A percentile compares a stretch with the other conserved stretches of the same genome.
phyloP scores from a whole-genome alignment of 2,113 vertebrate species.

The Sinocyclocheilus rhinocerous region DNA sequence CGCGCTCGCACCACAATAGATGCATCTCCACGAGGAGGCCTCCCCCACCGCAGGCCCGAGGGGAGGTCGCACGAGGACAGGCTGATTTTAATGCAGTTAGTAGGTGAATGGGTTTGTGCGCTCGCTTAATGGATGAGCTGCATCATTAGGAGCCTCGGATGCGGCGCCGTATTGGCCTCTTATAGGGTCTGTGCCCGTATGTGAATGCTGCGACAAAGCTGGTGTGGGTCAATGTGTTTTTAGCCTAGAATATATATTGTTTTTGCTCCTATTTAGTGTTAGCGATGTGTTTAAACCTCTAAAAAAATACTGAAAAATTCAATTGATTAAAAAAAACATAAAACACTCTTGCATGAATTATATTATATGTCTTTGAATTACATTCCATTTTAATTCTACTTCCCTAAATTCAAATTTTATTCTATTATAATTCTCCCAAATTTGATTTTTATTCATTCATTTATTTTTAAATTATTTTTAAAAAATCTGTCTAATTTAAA shows the following conservation, averaged over 20 bases:
- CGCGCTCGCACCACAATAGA: slow-evolving; percentile 53
- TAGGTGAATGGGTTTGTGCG: slow-evolving; percentile 49
- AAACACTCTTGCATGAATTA: too few species aligned
- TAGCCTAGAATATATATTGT: background rate
- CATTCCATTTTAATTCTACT: background rate
- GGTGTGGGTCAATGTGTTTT: background rate
- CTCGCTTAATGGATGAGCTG: slow-evolving; percentile 43
- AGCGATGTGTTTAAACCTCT: background rate
- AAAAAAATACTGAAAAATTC: background rate
- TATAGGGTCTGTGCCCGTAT: background rate
- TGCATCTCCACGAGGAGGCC: slow-evolving; percentile 13
- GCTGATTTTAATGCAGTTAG: slow-evolving; percentile 45
- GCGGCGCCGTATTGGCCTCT: background rate
- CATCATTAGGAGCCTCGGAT: slow-evolving; percentile 18
- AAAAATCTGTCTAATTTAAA: too few species aligned
- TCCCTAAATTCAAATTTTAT: background rate
- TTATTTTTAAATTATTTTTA: too few species aligned
- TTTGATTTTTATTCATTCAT: too few species aligned
- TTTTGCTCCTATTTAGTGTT: background rate
- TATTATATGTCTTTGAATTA: too few species aligned
- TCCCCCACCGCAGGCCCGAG: slow-evolving; percentile 17
- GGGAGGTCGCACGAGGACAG: slow-evolving; percentile 27
- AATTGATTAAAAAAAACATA: background rate
- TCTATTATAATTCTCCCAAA: too few species aligned
- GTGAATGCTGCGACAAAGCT: background rate